Evolutionary conservation across 2,888 invertebrate species (phyloP).

Genomic region (Caenorhabditis becei): DNA sequence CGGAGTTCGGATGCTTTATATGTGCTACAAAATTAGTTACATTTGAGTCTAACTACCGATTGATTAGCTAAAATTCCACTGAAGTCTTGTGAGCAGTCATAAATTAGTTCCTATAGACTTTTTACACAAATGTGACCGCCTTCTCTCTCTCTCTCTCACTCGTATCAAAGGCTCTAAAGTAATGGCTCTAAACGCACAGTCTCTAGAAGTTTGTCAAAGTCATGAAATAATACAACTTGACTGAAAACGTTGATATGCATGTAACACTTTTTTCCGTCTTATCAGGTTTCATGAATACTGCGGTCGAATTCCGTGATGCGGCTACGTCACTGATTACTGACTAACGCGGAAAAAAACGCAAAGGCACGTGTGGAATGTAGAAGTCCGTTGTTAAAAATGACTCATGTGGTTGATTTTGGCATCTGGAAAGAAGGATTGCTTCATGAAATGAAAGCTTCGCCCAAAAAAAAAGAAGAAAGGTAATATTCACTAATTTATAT

Average conservation of each 20-base stretch:
- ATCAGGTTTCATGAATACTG: constrained; percentile 2
- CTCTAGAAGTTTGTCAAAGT: neutral
- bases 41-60: neutral
- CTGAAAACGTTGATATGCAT: neutral
- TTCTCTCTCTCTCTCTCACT: neutral
- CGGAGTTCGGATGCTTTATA: too few species aligned
- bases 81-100: neutral
- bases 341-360: neutral
- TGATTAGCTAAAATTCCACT: neutral
- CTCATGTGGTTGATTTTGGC: too few species aligned
- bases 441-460: too few species aligned
- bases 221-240: neutral
- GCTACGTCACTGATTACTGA: constrained; percentile 1
- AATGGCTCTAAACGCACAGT: neutral
- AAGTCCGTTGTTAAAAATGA: neutral
- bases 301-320: neutral
- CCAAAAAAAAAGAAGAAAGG: too few species aligned
- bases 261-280: neutral
- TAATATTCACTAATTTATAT: too few species aligned
- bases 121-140: neutral
- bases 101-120: neutral
- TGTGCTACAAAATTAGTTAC: neutral
- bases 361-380: neutral
- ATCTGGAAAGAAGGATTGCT: too few species aligned
- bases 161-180: neutral